phyloP scores from a whole-genome alignment of 1,140 invertebrate species.

The Brachystomella parvula region DNA sequence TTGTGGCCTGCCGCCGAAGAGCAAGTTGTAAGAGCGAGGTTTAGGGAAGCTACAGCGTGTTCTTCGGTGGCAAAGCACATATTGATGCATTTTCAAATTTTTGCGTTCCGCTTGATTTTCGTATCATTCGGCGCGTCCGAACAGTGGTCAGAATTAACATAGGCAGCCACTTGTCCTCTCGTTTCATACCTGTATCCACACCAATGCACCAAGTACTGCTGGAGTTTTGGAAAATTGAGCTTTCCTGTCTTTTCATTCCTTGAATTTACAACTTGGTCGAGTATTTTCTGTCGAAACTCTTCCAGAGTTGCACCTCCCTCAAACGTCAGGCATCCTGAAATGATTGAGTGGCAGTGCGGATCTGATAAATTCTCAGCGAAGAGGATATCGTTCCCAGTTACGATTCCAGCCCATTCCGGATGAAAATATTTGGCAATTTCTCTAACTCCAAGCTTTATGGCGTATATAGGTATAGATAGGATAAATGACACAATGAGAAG shows the following conservation, averaged over 20 bases:
- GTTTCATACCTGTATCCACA: constrained; percentile 5
- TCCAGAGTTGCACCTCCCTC: background rate
- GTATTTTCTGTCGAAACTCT: background rate
- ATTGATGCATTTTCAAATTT: too few species aligned
- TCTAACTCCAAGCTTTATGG: too few species aligned
- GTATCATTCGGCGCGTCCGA: too few species aligned
- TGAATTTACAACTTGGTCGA: background rate
- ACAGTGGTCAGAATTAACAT: too few species aligned
- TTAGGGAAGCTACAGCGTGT: too few species aligned
- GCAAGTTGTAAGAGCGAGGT: too few species aligned
- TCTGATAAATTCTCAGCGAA: background rate
- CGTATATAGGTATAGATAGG: too few species aligned
- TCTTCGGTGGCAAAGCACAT: too few species aligned
- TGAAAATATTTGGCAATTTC: background rate
- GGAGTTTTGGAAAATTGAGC: background rate
- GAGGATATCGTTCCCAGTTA: background rate
- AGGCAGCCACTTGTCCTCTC: too few species aligned
- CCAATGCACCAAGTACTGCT: background rate
- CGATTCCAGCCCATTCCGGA: background rate
- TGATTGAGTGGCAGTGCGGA: background rate
- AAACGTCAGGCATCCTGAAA: background rate
- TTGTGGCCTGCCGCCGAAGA: too few species aligned
- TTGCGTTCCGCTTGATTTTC: too few species aligned
- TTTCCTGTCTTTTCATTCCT: background rate
- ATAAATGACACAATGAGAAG: too few species aligned